A percentile compares a stretch with the other conserved stretches of the same genome.
phyloP scores from a whole-genome alignment of 2,797 vertebrate genomes.

The Sebastes alutus region DNA sequence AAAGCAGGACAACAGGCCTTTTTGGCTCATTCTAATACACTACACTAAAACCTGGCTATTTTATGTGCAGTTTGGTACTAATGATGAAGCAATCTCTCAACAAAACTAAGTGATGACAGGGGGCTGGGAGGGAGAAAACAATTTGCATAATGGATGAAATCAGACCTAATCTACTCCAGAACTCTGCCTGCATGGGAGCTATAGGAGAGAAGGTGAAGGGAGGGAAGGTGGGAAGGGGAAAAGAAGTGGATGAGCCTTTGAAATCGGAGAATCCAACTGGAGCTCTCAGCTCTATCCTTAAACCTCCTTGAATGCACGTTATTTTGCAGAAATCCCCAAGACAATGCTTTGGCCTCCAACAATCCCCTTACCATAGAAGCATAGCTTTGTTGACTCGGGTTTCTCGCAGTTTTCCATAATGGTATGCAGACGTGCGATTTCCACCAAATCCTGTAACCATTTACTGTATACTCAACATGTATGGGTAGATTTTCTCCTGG shows the following conservation, averaged over 20 bases:
- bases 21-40: constrained; percentile 12
- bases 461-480: not conserved
- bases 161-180: constrained; percentile 67
- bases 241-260: constrained; percentile 49
- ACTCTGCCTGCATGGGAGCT: constrained; percentile 29
- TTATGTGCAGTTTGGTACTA: constrained; percentile 25
- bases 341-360: constrained; percentile 40
- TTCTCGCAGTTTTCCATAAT: constrained; percentile 22
- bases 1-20: not conserved
- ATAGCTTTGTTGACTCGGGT: not conserved
- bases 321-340: constrained; percentile 46
- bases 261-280: constrained; percentile 49
- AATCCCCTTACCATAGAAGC: constrained; percentile 36
- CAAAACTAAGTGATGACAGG: constrained; percentile 41
- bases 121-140: constrained; percentile 55
- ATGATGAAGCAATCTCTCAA: constrained; percentile 46
- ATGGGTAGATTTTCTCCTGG: not conserved
- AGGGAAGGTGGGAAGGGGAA: not conserved
- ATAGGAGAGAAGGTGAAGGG: constrained; percentile 5
- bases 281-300: constrained; percentile 47
- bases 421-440: not conserved
- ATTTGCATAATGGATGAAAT: constrained; percentile 78
- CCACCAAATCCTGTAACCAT: not conserved
- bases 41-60: constrained; percentile 25
- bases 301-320: constrained; percentile 58